Percentiles rank a stretch among this genome's conserved stretches.
Evolutionary conservation across 2,797 vertebrate genomes (phyloP).

Genomic region (Mormyrus hasselquistii): DNA sequence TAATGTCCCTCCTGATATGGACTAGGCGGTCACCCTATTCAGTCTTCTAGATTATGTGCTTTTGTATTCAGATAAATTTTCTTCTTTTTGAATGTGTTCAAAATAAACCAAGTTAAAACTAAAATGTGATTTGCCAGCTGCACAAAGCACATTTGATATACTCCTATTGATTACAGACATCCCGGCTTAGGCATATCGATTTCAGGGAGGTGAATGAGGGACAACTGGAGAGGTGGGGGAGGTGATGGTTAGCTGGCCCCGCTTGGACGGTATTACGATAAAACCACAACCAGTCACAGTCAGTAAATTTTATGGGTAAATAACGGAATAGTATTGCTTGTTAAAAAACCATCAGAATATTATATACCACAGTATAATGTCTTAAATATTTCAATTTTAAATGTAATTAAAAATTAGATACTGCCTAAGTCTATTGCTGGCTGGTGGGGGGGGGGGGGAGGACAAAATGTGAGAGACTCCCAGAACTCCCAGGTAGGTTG

Average conservation of each 20-base stretch:
- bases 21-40: too few species aligned
- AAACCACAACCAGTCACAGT: not conserved
- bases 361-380: not conserved
- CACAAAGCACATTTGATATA: not conserved
- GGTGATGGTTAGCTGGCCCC: not conserved
- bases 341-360: not conserved
- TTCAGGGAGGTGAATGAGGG: not conserved
- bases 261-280: not conserved
- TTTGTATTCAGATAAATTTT: not conserved
- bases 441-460: not conserved
- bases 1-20: too few species aligned
- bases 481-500: not conserved
- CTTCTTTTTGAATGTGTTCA: not conserved
- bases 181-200: not conserved
- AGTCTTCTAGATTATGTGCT: not conserved
- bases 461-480: not conserved
- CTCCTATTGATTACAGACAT: not conserved
- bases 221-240: not conserved
- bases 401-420: not conserved
- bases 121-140: not conserved
- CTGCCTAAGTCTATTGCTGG: not conserved
- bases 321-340: not conserved
- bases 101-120: not conserved
- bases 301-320: not conserved
- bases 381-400: too few species aligned